A percentile compares a stretch with the other conserved stretches of the same genome.
These are phyloP conservation scores for Psylliodes chrysocephalus DNA, from an alignment of 2,888 invertebrate species.

Conservation along the genomic window DNA sequence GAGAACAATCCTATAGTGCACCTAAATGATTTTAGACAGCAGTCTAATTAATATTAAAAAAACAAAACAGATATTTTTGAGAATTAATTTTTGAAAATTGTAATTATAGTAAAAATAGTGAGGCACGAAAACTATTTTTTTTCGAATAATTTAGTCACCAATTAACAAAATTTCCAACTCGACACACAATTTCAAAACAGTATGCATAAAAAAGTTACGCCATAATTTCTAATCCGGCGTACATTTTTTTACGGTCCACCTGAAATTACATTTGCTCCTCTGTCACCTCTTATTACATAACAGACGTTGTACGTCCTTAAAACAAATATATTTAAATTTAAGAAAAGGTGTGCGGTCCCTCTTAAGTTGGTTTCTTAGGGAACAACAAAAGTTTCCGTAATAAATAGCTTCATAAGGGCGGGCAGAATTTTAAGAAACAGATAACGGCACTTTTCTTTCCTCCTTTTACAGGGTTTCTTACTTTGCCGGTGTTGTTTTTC, in stretches of 20 bases:
- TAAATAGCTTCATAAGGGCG: conserved; percentile 54
- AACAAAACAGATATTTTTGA: too few species aligned
- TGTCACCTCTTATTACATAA: background rate
- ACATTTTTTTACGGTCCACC: background rate
- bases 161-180: too few species aligned
- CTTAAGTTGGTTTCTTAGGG: conserved; percentile 8
- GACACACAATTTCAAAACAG: too few species aligned
- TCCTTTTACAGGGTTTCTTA: conserved; percentile 63
- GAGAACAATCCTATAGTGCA: too few species aligned
- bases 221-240: conserved; percentile 4
- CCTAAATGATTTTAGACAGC: too few species aligned
- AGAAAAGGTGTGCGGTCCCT: conserved; percentile 9
- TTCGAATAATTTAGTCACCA: too few species aligned
- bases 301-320: background rate
- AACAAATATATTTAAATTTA: conserved; percentile 23
- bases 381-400: conserved; percentile 46
- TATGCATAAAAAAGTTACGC: conserved; percentile 6
- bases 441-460: conserved; percentile 59
- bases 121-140: too few species aligned
- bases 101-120: too few species aligned
- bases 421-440: conserved; percentile 55
- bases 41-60: too few species aligned
- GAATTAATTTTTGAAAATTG: too few species aligned
- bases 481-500: conserved; percentile 64
- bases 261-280: conserved; percentile 16